Evolutionary conservation across 2,113 vertebrate genomes (phyloP), one percentile per base, ranked within the genome.

Genomic region (Stigmatopora nigra): DNA sequence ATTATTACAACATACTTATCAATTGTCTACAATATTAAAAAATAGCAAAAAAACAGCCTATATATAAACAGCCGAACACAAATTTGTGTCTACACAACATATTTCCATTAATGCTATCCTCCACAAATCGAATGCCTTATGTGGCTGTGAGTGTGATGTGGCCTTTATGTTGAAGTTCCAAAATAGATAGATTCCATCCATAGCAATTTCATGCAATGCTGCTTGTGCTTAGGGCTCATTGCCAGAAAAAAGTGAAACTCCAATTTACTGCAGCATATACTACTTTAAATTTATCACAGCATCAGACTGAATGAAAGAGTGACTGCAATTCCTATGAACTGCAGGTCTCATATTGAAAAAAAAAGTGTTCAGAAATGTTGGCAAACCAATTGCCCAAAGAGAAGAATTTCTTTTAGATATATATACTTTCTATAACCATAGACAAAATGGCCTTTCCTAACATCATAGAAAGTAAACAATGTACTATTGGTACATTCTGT

Each of bases 181-280:
- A 63, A 76, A 78, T 68, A 69, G 69, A 80, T 68, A 68, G 59
- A 78, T 77, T 74, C 77, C 49, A 66, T 36, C 66, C 59, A 56
- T 49, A 74, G 70, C 58, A 66, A 76, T 75, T 75, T 82, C 64
- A 78, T 69, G 78, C 71, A 73, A 61, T 55, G 1, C 62, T 75
- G 61, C 38, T 61, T 38, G 38, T 78, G 68, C 73, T 64, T 5
- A 38, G 68, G 69, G 63, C 71, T 81, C 52, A 68, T 76, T 76
- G 74, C 46, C 64, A 86, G 64, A 48, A 57, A 63, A 76, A 36
- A 44, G 49, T 25, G 71, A 69, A 78, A 72, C 67, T 60, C 46
- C 48, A 52, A 80, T 82, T 70, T 64, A 70, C 69, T 61, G 53
- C 65, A 63, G 71, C 31, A 73, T 46, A 65, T 68, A 67, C 63